phyloP scores from a whole-genome alignment of 2,888 invertebrate genomes.

The Drosophila atroscutellata region DNA sequence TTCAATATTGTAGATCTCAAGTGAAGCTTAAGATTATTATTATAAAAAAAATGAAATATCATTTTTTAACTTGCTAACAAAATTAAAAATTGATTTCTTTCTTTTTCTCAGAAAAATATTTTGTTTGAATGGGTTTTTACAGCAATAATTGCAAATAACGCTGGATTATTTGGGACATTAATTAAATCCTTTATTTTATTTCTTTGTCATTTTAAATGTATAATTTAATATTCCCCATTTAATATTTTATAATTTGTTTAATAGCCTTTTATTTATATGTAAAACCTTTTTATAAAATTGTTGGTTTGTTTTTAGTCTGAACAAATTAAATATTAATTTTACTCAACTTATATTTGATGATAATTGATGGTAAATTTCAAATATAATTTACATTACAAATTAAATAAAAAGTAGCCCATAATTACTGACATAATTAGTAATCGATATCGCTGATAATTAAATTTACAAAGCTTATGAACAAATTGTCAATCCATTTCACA shows the following conservation, averaged over 20 bases:
- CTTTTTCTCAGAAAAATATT: neutral
- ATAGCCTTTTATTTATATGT: no score
- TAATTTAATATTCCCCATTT: neutral
- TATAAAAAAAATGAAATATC: neutral
- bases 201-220: neutral
- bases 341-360: fast-evolving
- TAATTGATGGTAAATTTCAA: neutral
- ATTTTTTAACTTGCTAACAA: neutral
- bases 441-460: neutral
- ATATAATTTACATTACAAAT: neutral
- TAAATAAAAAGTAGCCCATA: neutral
- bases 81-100: neutral
- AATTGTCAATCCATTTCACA: fast-evolving
- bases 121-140: neutral
- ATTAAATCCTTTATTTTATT: neutral
- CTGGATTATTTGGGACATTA: fast-evolving
- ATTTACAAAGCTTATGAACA: neutral
- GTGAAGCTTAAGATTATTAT: neutral
- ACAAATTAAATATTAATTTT: neutral
- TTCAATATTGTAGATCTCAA: neutral
- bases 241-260: neutral
- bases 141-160: neutral
- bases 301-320: neutral
- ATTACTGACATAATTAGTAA: neutral
- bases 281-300: neutral